These are phyloP conservation scores for Congeria kusceri DNA, from an alignment of 2,888 invertebrate genomes.

Conservation along the genomic window DNA sequence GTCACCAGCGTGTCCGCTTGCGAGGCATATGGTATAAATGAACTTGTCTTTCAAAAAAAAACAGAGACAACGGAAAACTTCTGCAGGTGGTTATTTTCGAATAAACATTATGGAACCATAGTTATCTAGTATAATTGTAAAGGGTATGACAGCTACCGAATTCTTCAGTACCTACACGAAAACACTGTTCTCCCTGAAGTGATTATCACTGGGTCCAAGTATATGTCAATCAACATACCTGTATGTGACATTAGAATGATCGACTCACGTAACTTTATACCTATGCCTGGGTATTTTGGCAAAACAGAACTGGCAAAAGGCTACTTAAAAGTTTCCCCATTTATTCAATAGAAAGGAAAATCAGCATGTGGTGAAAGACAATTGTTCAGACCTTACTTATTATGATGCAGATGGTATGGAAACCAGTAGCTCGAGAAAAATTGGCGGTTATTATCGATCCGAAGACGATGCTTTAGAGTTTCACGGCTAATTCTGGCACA, in stretches of 20 bases:
- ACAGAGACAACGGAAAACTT: conserved; percentile 24
- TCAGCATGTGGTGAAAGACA: conserved; percentile 21
- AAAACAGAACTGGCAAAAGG: conserved; percentile 36
- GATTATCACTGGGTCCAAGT: conserved; percentile 19
- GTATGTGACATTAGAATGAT: conserved; percentile 21
- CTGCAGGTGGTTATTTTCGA: conserved; percentile 49
- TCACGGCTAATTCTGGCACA: too few species aligned
- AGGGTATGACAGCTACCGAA: conserved; percentile 49
- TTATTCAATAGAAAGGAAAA: conserved; percentile 34
- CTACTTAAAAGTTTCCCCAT: conserved; percentile 51
- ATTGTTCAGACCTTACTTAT: conserved; percentile 24
- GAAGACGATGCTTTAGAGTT: too few species aligned
- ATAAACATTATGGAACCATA: conserved; percentile 31
- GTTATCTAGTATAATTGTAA: conserved; percentile 51
- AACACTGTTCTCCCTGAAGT: conserved; percentile 43
- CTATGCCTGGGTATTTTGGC: conserved; percentile 43
- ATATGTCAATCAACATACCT: conserved; percentile 21
- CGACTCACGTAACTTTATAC: conserved; percentile 48
- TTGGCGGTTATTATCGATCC: too few species aligned
- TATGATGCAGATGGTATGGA: conserved; percentile 47
- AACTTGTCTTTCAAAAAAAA: conserved; percentile 4
- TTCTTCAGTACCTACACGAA: conserved; percentile 39
- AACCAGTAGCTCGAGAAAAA: too few species aligned
- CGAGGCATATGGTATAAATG: conserved; percentile 24
- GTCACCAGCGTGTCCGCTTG: background rate